Evolutionary conservation across 2,888 invertebrate genomes (phyloP).

Genomic region (Salpingus planirostris): DNA sequence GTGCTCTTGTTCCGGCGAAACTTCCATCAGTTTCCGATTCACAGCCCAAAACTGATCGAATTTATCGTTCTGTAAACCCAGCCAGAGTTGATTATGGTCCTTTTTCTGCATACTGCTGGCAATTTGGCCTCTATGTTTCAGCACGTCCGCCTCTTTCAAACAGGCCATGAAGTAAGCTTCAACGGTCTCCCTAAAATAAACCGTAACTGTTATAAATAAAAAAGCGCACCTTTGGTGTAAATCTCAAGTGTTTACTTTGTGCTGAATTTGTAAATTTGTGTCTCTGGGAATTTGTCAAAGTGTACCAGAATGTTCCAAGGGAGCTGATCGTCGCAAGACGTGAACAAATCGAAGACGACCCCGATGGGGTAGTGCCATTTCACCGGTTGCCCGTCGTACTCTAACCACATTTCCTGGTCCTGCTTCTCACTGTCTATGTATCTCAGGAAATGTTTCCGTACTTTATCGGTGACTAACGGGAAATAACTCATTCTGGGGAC

Average conservation of each 20-base stretch:
- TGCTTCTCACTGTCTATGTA: slow-evolving; percentile 73
- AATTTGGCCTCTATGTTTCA: slow-evolving; percentile 88
- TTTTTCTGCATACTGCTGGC: slow-evolving; percentile 90
- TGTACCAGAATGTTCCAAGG: slow-evolving; percentile 94
- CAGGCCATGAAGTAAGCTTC: slow-evolving; percentile 93
- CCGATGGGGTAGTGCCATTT: slow-evolving; percentile 88
- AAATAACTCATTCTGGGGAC: slow-evolving; percentile 90
- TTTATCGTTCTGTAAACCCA: slow-evolving; percentile 89
- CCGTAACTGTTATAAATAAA: slow-evolving; percentile 8
- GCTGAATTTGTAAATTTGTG: slow-evolving; percentile 75
- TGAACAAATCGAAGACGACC: slow-evolving; percentile 79
- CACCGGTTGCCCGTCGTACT: slow-evolving; percentile 82
- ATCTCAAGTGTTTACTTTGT: slow-evolving; percentile 57
- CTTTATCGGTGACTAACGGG: slow-evolving; percentile 91
- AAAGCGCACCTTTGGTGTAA: slow-evolving; percentile 3
- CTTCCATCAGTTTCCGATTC: slow-evolving; percentile 91
- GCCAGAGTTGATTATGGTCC: slow-evolving; percentile 94
- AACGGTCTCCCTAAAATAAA: slow-evolving; percentile 68
- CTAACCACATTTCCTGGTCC: slow-evolving; percentile 89
- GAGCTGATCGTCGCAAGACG: slow-evolving; percentile 55
- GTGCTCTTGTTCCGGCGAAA: slow-evolving; percentile 64
- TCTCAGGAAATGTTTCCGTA: slow-evolving; percentile 79
- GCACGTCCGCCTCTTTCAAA: slow-evolving; percentile 95
- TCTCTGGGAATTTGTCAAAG: slow-evolving; percentile 90
- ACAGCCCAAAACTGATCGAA: slow-evolving; percentile 99